Conservation (phyloP, 2,797 vertebrate species). For the Tapirus indicus region DNA sequence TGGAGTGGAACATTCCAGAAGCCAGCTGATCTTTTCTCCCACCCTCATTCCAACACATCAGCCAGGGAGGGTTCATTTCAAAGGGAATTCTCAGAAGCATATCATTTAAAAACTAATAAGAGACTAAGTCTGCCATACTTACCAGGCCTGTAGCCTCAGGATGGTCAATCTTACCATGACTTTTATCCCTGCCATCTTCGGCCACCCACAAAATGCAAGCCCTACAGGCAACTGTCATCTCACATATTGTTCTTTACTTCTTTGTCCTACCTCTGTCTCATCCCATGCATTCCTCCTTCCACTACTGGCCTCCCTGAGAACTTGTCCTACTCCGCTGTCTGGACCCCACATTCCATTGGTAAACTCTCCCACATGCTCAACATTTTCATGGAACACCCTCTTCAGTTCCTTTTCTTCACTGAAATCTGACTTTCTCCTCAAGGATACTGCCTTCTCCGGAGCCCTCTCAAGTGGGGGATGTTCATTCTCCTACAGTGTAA, state of each 20-base stretch:
- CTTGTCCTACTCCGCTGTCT: neutral
- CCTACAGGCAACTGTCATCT: neutral
- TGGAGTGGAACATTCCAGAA: neutral
- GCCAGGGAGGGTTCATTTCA: neutral
- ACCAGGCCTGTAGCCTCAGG: neutral
- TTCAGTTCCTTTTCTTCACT: neutral
- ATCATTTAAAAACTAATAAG: constrained; percentile 32
- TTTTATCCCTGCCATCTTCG: neutral
- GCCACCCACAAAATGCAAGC: neutral
- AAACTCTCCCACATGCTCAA: neutral
- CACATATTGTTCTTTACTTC: neutral
- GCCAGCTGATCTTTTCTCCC: neutral
- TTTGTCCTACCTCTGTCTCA: neutral
- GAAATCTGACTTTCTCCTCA: neutral
- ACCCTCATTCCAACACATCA: neutral
- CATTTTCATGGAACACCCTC: neutral
- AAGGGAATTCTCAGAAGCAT: constrained; percentile 25
- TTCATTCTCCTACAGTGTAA: neutral
- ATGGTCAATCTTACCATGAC: neutral
- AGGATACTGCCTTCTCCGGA: neutral
- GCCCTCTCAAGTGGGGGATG: neutral
- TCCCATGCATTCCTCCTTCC: neutral
- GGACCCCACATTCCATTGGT: neutral
- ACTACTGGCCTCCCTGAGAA: neutral
- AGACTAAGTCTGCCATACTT: neutral